phyloP scores from a whole-genome alignment of 2,113 vertebrate genomes.

The Laticauda colubrina region DNA sequence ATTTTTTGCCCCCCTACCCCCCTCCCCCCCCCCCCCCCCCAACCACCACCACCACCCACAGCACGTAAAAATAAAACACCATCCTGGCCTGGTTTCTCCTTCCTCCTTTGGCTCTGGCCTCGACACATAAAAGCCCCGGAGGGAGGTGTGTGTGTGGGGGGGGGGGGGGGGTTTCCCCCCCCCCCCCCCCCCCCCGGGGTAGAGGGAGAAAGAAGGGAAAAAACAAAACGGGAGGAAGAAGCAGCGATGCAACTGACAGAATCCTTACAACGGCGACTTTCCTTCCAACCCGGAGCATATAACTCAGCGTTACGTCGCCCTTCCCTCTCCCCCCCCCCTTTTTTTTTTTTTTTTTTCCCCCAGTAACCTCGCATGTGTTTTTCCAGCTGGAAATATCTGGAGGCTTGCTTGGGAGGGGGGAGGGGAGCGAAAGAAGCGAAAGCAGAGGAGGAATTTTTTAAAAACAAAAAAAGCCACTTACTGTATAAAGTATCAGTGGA shows the following conservation, averaged over 20 bases:
- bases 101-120: conserved; percentile 1
- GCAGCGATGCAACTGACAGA: not conserved
- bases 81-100: conserved; percentile 17
- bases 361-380: conserved; percentile 27
- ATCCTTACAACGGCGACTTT: not conserved
- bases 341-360: too few relatives aligned
- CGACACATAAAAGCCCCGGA: not conserved
- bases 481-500: conserved; percentile 82
- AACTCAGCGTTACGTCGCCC: not conserved
- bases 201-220: not conserved
- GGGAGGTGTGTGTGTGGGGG: not conserved
- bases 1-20: conserved; percentile 23
- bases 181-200: not conserved
- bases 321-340: not conserved
- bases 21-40: too few relatives aligned
- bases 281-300: not conserved
- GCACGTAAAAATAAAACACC: conserved; percentile 4
- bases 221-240: not conserved
- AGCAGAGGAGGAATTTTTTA: conserved; percentile 52
- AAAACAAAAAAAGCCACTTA: conserved; percentile 77
- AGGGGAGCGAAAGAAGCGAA: conserved; percentile 30
- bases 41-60: too few relatives aligned
- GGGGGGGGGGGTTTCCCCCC: too few relatives aligned
- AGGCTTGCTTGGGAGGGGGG: conserved; percentile 51
- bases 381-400: conserved; percentile 56